Conservation (phyloP, 2,113 vertebrate species). For the Todiramphus chloris region DNA sequence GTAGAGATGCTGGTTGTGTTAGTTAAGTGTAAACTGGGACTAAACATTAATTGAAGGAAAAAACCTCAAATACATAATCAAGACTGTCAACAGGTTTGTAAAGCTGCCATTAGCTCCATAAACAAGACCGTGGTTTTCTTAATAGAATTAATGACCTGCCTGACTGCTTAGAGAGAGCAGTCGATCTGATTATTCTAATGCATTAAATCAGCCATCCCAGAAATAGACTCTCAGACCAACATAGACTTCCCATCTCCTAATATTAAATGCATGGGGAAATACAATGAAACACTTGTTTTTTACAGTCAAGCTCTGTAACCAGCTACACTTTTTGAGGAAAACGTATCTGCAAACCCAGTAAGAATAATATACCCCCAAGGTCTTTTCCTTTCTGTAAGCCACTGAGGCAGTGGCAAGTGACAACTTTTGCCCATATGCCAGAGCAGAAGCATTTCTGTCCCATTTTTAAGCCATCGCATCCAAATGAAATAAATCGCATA, state of each 20-base stretch:
- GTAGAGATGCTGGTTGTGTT: not conserved
- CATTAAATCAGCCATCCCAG: not conserved
- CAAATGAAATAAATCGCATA: not conserved
- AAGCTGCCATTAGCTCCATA: not conserved
- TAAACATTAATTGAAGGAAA: not conserved
- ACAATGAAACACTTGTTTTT: not conserved
- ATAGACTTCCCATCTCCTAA: not conserved
- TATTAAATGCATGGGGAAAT: not conserved
- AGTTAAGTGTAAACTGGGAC: not conserved
- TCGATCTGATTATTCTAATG: conserved; percentile 36
- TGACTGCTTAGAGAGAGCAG: not conserved
- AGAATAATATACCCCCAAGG: not conserved
- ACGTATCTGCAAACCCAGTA: not conserved
- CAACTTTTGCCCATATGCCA: accelerated
- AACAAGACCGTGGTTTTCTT: not conserved
- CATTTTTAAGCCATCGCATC: not conserved
- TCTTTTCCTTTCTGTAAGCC: not conserved
- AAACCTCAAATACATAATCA: not conserved
- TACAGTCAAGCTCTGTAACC: not conserved
- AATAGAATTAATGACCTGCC: not conserved
- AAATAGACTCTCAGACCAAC: not conserved
- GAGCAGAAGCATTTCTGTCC: not conserved
- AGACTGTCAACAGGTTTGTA: not conserved
- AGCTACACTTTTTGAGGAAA: not conserved
- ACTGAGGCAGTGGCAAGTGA: not conserved